These are phyloP conservation scores for Carassius gibelio DNA, from an alignment of 2,113 vertebrate species.

Conservation along the genomic window DNA sequence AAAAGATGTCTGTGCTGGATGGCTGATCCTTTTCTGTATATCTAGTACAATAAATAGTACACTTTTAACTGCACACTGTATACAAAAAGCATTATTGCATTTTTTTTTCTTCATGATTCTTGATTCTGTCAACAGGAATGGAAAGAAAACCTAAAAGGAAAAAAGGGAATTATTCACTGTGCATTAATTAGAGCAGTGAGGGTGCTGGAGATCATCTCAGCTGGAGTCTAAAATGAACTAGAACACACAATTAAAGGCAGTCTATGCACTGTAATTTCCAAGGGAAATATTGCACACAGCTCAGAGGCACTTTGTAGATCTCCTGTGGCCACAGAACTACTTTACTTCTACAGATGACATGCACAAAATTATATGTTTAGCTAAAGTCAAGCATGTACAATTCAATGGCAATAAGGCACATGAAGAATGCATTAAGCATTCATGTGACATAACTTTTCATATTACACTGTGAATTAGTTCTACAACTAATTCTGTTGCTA, in stretches of 20 bases:
- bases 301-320: slow-evolving; percentile 29
- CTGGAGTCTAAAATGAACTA: slow-evolving; percentile 29
- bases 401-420: not conserved
- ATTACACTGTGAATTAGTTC: not conserved
- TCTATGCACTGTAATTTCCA: slow-evolving; percentile 36
- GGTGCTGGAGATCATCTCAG: slow-evolving; percentile 30
- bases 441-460: not conserved
- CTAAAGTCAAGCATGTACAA: not conserved
- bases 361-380: not conserved
- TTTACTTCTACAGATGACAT: slow-evolving; percentile 35
- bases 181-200: slow-evolving; percentile 6
- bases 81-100: no score
- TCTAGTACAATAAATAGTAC: no score
- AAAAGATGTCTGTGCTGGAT: no score
- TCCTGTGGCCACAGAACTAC: slow-evolving; percentile 33
- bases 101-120: no score
- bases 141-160: not conserved
- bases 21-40: no score
- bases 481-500: not conserved
- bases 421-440: not conserved
- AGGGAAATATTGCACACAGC: slow-evolving; percentile 20
- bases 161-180: not conserved
- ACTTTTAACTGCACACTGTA: no score
- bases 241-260: slow-evolving; percentile 39
- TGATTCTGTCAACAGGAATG: not conserved